These are phyloP conservation scores for Luperina testacea DNA, from an alignment of 2,888 invertebrate species.

Conservation along the genomic window DNA sequence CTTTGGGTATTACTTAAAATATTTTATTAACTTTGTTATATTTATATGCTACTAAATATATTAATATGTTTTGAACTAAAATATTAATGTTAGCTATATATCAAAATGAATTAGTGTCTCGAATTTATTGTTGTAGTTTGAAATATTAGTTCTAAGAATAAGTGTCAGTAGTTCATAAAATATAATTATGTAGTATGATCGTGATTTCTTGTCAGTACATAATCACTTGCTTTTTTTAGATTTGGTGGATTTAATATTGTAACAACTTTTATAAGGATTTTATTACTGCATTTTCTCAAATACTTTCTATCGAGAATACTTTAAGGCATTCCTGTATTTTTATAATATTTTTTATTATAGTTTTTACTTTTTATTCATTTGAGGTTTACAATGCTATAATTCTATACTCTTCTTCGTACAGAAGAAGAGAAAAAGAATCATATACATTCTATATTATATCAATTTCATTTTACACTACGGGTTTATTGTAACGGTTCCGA, in stretches of 20 bases:
- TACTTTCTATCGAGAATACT: background rate
- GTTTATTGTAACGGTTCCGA: background rate
- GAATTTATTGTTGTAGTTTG: slow-evolving; percentile 59
- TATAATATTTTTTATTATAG: background rate
- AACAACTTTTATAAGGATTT: background rate
- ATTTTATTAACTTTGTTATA: background rate
- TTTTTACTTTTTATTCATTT: background rate
- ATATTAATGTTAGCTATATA: slow-evolving; percentile 14
- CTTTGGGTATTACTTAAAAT: slow-evolving; percentile 1
- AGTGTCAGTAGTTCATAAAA: slow-evolving; percentile 28
- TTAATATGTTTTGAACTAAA: background rate
- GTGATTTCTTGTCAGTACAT: background rate
- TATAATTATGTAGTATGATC: background rate
- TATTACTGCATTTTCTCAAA: background rate
- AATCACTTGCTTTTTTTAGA: background rate
- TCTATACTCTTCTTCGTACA: slow-evolving; percentile 28
- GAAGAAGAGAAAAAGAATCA: background rate
- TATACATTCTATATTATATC: background rate
- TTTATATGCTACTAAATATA: no score
- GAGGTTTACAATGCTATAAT: background rate
- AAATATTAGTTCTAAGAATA: slow-evolving; percentile 39
- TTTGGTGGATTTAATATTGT: background rate
- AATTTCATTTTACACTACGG: background rate
- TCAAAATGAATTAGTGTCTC: slow-evolving; percentile 57
- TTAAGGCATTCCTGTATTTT: background rate